Conservation (phyloP, 2,797 vertebrate genomes). For the Pogoniulus pusillus region DNA sequence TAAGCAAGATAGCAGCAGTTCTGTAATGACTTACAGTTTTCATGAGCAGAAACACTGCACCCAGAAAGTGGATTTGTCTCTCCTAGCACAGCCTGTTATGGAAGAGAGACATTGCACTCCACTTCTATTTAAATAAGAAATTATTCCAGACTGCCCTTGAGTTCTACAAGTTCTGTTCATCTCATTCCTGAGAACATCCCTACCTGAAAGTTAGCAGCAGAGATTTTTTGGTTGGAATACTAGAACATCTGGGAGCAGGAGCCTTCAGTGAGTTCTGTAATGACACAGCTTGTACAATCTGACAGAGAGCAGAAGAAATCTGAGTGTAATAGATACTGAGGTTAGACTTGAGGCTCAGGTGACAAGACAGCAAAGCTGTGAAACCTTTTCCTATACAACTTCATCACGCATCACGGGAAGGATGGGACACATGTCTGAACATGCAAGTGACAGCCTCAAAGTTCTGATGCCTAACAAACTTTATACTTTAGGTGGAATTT, state of each 20-base stretch:
- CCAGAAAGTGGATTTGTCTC: not conserved
- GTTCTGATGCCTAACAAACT: not conserved
- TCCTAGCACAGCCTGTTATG: accelerated
- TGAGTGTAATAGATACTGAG: not conserved
- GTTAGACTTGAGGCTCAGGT: not conserved
- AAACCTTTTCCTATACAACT: not conserved
- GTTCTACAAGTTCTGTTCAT: not conserved
- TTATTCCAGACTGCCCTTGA: not conserved
- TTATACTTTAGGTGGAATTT: not conserved
- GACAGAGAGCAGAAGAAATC: not conserved
- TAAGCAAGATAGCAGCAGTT: not conserved
- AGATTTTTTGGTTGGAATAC: not conserved
- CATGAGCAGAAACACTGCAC: not conserved
- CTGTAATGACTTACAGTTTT: not conserved
- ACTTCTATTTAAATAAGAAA: not conserved
- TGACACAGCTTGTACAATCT: not conserved
- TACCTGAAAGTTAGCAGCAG: not conserved
- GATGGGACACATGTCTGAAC: not conserved
- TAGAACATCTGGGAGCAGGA: not conserved
- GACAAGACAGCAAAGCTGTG: not conserved
- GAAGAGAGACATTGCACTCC: not conserved
- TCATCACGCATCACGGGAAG: not conserved
- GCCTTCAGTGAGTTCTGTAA: not conserved
- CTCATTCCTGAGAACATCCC: not conserved
- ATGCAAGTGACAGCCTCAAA: not conserved